Base-by-base conservation (phyloP, 2,888 invertebrate species). In the Stenolophus ochropezus region DNA sequence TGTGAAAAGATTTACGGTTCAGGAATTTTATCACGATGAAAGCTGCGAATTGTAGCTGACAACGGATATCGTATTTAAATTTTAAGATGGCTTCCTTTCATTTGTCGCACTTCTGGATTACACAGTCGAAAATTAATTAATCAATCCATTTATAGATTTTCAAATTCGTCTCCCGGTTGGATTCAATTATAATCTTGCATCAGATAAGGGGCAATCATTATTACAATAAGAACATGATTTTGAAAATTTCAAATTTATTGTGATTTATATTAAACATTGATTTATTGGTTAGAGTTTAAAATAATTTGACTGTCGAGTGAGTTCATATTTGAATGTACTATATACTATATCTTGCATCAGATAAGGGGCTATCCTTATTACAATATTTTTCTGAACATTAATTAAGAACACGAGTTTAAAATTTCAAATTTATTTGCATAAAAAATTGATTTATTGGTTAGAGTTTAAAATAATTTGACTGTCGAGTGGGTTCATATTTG, bases 1-100 rank as follows among this genome's bases (percentile, higher is more conserved):
- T 77, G 42, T 23, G 77, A 77, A 77, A 77, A 77, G 77, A 77
- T 77, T 77, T 77, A 77, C 77, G 77, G 77, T 77, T 77, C 77
- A 77, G 49, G 61, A 61, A 77, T 77, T 77, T 77, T 77, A 65
- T 77, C 77, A 61, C 21, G 61, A 77, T 51, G 49, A 25, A 23
- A 18, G 21, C 23, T 23, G 21, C 47, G 61, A 77, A 77, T 61
- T 77, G 61, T 58, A 21, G 58, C 58, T 77, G 47, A 33, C 42
- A 47, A 27, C 76, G 18, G 76, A 76, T 76, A 76, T 51, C 74
- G 74, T 53, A 74, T 74, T 74, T 74, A 74, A 53, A 74, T 74
- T 25, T 74, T 74, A 47, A 74, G 51, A 69, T 69, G 69, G 5
- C 49, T 69, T 18, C 16, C 42, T 18, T 69, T 69, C 42, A 18